Evolutionary conservation across 1,140 invertebrate genomes (phyloP).

Genomic region (Lepidurus apus): DNA sequence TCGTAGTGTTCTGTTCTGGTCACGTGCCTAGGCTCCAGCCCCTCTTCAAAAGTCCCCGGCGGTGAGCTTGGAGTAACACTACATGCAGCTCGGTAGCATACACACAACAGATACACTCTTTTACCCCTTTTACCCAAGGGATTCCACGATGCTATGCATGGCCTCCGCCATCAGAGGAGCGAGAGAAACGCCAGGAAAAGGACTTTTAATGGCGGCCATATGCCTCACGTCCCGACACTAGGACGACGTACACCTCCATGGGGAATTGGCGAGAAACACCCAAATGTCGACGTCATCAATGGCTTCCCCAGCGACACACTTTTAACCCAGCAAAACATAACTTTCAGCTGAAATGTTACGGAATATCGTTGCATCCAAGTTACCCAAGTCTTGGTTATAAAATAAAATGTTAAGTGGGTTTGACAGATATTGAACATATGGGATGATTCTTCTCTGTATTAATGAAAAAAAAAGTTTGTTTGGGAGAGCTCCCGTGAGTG

Average conservation of each 20-base stretch:
- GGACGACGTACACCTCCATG: constrained; percentile 4
- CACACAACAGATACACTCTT: not conserved
- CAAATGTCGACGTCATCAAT: constrained; percentile 10
- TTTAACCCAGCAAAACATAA: not conserved
- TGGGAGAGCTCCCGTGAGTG: not conserved
- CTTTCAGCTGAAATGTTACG: not conserved
- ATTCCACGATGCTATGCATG: constrained; percentile 2
- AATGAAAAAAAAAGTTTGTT: not conserved
- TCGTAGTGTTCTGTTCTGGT: constrained; percentile 13
- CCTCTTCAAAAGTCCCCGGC: not conserved
- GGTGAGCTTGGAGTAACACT: not conserved
- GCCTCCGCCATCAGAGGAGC: not conserved
- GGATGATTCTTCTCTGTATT: not conserved
- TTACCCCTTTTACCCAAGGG: constrained; percentile 21
- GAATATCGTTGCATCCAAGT: not conserved
- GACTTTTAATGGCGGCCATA: constrained; percentile 21
- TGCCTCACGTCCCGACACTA: constrained; percentile 7
- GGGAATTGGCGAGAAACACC: constrained; percentile 15
- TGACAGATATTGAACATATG: not conserved
- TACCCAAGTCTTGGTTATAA: not conserved
- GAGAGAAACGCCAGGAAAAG: constrained; percentile 13
- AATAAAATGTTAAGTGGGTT: no score
- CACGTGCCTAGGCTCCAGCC: not conserved
- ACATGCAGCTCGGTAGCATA: constrained; percentile 18
- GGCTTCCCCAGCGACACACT: not conserved